Base-by-base conservation (phyloP, 2,888 invertebrate species). In the Schizotus pectinicornis region DNA sequence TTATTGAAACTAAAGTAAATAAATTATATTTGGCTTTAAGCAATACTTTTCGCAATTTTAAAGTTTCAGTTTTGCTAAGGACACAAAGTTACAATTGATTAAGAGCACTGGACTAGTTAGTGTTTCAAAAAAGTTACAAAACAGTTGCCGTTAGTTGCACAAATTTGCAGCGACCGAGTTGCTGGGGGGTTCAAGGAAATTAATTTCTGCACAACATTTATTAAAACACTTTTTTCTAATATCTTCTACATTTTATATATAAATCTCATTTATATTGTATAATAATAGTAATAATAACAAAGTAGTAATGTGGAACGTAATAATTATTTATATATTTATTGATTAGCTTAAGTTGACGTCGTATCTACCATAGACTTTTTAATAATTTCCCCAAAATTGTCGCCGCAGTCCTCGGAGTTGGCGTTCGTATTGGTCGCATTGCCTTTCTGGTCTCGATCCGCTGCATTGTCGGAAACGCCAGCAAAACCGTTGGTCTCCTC, bases 321-420 rank as follows among this genome's bases (percentile, higher is more conserved):
- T 77, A 72, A 70, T 70, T 67, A 69, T 63, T 67, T 67, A 69
- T 64, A 52, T 62, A 53, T 62, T 51, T 56, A 65, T 63, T 63
- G 53, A 54, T 51, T 58, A 67, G 55, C 56, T 85, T 87, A 92
- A 82, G 91, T 91, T 72, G 89, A 90, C 72, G 92, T 93, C 71
- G 92, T 93, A 80, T 94, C 94, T 75, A 94, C 93, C 86, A 94
- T 93, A 63, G 92, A 91, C 81, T 94, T 93, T 80, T 94, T 94
- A 69, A 94, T 94, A 72, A 95, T 91, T 82, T 94, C 94, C 50
- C 94, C 94, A 75, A 94, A 93, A 79, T 94, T 94, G 73, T 92
- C 92, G 67, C 84, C 85, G 69, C 82, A 82, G 52, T 84, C 81
- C 42, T 82, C 83, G 38, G 74, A 64, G 56, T 64, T 69, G 30